A percentile compares a stretch with the other conserved stretches of the same genome.
These are phyloP conservation scores for Drepanosiphum platanoidis DNA, from an alignment of 2,888 invertebrate species.

Conservation along the genomic window DNA sequence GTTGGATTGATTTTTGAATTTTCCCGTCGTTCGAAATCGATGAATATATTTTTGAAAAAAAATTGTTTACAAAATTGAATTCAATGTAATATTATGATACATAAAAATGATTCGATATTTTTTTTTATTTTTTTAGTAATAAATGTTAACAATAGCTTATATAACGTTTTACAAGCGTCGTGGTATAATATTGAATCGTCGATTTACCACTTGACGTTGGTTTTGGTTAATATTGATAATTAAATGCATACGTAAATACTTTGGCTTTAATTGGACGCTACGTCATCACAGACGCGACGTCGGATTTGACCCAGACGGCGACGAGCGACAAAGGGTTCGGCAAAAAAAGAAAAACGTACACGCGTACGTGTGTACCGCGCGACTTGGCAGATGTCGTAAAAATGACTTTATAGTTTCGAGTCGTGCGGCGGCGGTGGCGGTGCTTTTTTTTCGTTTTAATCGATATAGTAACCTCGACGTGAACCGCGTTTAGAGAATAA, in stretches of 20 bases:
- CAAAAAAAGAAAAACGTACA: neutral
- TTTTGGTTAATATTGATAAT: neutral
- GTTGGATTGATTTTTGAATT: conserved; percentile 10
- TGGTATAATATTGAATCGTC: too few species aligned
- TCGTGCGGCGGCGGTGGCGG: too few species aligned
- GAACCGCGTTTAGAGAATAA: conserved; percentile 20
- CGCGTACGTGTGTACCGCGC: neutral
- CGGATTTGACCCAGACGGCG: conserved; percentile 1
- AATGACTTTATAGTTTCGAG: neutral
- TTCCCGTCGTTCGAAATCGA: neutral
- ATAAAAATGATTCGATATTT: too few species aligned
- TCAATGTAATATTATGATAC: too few species aligned
- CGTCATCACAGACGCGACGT: neutral
- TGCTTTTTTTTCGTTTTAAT: neutral
- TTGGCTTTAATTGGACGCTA: neutral
- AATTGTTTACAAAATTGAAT: too few species aligned
- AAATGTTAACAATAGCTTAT: too few species aligned
- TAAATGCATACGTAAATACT: neutral
- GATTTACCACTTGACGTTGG: neutral
- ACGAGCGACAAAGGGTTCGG: neutral
- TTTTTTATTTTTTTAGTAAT: too few species aligned
- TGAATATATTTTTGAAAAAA: too few species aligned
- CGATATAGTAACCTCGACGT: conserved; percentile 31
- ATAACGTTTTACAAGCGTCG: too few species aligned
- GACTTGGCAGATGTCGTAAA: conserved; percentile 13